Base-by-base conservation (phyloP, 2,797 vertebrate genomes). In the Acanthurus lineatus region DNA sequence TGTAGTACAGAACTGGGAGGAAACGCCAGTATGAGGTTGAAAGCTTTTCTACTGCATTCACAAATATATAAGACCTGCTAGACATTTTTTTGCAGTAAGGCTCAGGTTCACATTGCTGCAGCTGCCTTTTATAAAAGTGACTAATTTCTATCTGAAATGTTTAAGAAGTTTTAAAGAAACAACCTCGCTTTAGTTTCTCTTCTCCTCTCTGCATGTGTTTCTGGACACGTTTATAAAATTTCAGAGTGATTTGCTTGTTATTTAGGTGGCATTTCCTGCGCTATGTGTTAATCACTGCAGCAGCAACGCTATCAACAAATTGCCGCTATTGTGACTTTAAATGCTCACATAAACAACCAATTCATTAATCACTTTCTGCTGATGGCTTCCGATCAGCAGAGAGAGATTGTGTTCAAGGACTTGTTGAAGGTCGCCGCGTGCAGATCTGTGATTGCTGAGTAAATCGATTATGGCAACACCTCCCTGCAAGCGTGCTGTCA, bases 391-490 rank as follows among this genome's bases (percentile, higher is more conserved):
- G 91, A 91, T 91, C 86, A 76, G 81, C 69, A 38, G 72, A 82
- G 79, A 74, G 79, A 86, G 82, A 88, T 77, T 76, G 81, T 62
- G 81, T 61, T 92, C 85, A 93, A 95, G 92, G 93, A 93, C 89
- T 83, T 57, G 68, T 81, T 90, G 86, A 94, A 94, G 93, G 94
- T 94, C 75, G 83, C 73, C 9, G 71, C 25, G 86, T 88, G 86
- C 83, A 78, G 86, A 90, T 91, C 85, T 89, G 88, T 87, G 90
- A 92, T 92, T 89, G 88, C 91, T 86, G 91, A 91, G 88, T 87
- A 93, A 93, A 94, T 94, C 84, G 89, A 94, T 94, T 93, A 93
- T 70, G 73, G 88, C 86, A 84, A 81, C 87, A 80, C 80, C 68
- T 83, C 75, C 65, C 79, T 90, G 70, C 56, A 65, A 91, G 87